These are phyloP conservation scores for Tor tambroides DNA, from an alignment of 2,113 vertebrate species.

Conservation along the genomic window DNA sequence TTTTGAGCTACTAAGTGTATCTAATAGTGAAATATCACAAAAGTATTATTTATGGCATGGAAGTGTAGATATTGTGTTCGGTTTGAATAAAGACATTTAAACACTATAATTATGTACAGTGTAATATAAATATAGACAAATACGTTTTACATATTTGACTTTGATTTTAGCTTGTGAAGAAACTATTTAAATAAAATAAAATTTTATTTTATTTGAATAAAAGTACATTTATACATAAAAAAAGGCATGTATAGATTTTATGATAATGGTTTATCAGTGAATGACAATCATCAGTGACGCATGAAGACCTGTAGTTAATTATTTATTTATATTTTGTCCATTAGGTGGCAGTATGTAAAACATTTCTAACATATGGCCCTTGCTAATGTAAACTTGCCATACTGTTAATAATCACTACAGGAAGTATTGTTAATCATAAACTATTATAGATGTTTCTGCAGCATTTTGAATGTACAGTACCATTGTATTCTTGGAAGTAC, in stretches of 20 bases:
- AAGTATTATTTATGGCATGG: no score
- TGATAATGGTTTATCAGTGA: not conserved
- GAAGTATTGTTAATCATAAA: not conserved
- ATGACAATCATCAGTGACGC: not conserved
- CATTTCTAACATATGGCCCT: not conserved
- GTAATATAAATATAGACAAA: not conserved
- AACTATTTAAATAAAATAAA: not conserved
- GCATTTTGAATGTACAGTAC: not conserved
- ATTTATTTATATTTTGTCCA: not conserved
- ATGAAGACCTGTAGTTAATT: not conserved
- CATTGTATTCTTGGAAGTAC: not conserved
- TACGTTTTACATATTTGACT: not conserved
- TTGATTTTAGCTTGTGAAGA: not conserved
- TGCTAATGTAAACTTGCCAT: not conserved
- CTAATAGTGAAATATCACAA: no score
- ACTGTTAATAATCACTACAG: not conserved
- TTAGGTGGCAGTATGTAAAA: slow-evolving; percentile 26
- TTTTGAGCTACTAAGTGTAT: not conserved
- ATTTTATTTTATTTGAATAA: no score
- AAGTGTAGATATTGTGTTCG: not conserved
- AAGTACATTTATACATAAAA: not conserved
- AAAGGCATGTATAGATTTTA: not conserved
- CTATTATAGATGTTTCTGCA: not conserved
- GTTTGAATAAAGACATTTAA: not conserved
- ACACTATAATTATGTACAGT: not conserved